A percentile compares a stretch with the other conserved stretches of the same genome.
Evolutionary conservation across 2,888 invertebrate genomes (phyloP).

Genomic region (Patella depressa): DNA sequence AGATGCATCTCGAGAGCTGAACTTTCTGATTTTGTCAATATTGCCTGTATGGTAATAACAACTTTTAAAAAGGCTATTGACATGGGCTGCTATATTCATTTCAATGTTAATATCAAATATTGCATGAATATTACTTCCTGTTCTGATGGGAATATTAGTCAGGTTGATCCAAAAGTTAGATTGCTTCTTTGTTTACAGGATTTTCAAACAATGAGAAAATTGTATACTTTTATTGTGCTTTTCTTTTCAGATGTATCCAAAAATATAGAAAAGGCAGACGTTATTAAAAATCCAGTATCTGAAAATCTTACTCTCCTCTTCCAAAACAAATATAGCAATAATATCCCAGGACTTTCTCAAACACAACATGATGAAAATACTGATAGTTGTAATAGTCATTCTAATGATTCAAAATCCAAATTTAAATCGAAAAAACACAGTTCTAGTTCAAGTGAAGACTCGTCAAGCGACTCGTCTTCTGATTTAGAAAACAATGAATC

Average conservation of each 20-base stretch:
- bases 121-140: too few relatives aligned
- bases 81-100: too few relatives aligned
- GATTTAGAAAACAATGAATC: conserved; percentile 28
- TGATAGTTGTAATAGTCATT: neutral
- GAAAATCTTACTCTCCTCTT: conserved; percentile 50
- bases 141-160: too few relatives aligned
- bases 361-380: neutral
- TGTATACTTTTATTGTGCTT: neutral
- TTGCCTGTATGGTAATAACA: too few relatives aligned
- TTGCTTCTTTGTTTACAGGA: too few relatives aligned
- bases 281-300: conserved; percentile 48
- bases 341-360: conserved; percentile 47
- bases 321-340: conserved; percentile 43
- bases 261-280: conserved; percentile 40
- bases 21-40: too few relatives aligned
- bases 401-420: conserved; percentile 18
- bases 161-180: too few relatives aligned
- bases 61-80: too few relatives aligned
- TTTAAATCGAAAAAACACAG: conserved; percentile 11
- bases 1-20: too few relatives aligned
- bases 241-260: conserved; percentile 29
- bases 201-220: too few relatives aligned
- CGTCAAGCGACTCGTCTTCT: conserved; percentile 16
- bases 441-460: conserved; percentile 23
- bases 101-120: too few relatives aligned